These are phyloP conservation scores for Pseudoips prasinana DNA, from an alignment of 2,888 invertebrate genomes.

Conservation along the genomic window DNA sequence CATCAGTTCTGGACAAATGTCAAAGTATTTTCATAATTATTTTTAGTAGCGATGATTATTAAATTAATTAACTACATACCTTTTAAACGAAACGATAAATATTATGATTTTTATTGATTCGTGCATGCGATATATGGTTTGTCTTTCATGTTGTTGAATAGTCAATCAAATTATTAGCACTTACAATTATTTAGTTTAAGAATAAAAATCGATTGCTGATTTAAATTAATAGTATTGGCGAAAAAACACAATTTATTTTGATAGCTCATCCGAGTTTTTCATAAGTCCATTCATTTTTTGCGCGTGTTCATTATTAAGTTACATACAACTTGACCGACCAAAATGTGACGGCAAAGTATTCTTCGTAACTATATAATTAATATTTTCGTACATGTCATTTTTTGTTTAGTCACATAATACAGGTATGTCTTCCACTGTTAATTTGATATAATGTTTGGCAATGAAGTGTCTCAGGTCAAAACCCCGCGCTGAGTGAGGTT, in stretches of 20 bases:
- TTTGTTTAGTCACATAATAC: slow-evolving; percentile 32
- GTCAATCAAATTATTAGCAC: too few species aligned
- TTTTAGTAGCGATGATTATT: too few species aligned
- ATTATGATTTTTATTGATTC: too few species aligned
- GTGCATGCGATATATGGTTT: too few species aligned
- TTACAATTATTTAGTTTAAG: too few species aligned
- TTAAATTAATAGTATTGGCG: too few species aligned
- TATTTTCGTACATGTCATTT: slow-evolving; percentile 34
- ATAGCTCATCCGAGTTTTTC: slow-evolving; percentile 28
- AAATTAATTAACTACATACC: too few species aligned
- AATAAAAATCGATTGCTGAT: too few species aligned
- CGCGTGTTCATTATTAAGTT: slow-evolving; percentile 37
- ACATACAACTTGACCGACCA: slow-evolving; percentile 37
- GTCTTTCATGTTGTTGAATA: too few species aligned
- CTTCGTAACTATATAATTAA: slow-evolving; percentile 34
- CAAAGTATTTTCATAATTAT: too few species aligned
- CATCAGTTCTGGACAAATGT: too few species aligned
- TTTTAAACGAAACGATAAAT: too few species aligned
- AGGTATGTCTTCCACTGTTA: slow-evolving; percentile 20
- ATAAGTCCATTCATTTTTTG: slow-evolving; percentile 23
- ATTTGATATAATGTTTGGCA: slow-evolving; percentile 23
- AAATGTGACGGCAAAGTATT: slow-evolving; percentile 35
- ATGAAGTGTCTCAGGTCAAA: slow-evolving; percentile 11
- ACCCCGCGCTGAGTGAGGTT: slow-evolving; percentile 9
- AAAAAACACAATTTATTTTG: slow-evolving; percentile 35